A percentile compares a stretch with the other conserved stretches of the same genome.
Conservation (phyloP, 2,888 invertebrate genomes). For the Protonemura montana region DNA sequence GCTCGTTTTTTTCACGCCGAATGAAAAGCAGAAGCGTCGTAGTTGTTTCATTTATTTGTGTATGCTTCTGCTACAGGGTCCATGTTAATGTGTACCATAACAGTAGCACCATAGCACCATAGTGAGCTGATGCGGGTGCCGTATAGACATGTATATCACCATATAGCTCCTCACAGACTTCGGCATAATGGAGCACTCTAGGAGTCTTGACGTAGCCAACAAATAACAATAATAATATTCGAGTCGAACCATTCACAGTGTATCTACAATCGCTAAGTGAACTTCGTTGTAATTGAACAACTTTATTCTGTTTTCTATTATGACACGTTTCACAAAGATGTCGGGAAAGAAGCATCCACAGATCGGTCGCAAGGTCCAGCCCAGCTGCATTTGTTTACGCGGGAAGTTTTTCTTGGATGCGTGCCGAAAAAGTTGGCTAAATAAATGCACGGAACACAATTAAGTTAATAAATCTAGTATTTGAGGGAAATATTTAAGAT, state of each 20-base stretch:
- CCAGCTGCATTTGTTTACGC: not conserved
- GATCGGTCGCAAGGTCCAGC: not conserved
- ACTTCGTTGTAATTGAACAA: constrained; percentile 36
- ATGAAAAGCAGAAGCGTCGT: not conserved
- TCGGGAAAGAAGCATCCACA: not conserved
- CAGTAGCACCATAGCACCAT: not conserved
- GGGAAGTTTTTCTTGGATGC: not conserved
- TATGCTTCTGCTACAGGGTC: not conserved
- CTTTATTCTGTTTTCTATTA: not conserved
- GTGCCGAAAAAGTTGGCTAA: not conserved
- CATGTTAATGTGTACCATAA: not conserved
- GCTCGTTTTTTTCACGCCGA: not conserved
- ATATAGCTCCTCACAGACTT: no score
- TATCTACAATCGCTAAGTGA: constrained; percentile 15
- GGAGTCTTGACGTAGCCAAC: not conserved
- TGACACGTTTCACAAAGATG: not conserved
- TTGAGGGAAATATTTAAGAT: not conserved
- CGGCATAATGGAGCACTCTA: constrained; percentile 1
- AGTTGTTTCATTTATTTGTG: not conserved
- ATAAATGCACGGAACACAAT: not conserved
- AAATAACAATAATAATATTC: not conserved
- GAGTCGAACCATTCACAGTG: not conserved
- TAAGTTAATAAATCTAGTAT: not conserved
- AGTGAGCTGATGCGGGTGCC: no score
- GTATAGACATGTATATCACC: no score